phyloP scores from a whole-genome alignment of 2,797 vertebrate genomes.

The Arrhamphus sclerolepis region DNA sequence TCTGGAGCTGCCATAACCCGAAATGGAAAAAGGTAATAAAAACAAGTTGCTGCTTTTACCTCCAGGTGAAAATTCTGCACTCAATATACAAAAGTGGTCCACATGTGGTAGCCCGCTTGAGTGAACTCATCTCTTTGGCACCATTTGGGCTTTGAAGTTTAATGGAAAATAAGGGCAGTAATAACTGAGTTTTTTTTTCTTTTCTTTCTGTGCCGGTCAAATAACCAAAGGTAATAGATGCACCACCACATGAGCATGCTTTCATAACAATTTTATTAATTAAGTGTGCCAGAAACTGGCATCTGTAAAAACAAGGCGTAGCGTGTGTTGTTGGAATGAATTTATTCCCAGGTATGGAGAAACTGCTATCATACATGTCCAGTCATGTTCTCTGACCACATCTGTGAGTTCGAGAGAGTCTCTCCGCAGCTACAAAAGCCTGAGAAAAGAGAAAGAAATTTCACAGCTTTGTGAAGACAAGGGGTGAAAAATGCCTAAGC shows the following conservation, averaged over 20 bases:
- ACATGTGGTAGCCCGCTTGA: background rate
- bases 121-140: constrained; percentile 30
- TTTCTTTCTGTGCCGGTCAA: constrained; percentile 25
- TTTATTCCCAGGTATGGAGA: background rate
- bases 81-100: constrained; percentile 26
- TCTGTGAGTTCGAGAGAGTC: constrained; percentile 17
- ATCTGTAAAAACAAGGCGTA: background rate
- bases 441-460: constrained; percentile 25
- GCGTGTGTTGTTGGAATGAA: constrained; percentile 20
- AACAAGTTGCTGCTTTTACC: constrained; percentile 22
- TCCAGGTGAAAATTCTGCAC: constrained; percentile 25
- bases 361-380: constrained; percentile 19
- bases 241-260: constrained; percentile 16
- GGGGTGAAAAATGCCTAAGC: constrained; percentile 39
- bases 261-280: constrained; percentile 18
- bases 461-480: constrained; percentile 45
- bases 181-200: constrained; percentile 42
- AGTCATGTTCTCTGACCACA: constrained; percentile 6
- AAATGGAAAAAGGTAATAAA: constrained; percentile 44
- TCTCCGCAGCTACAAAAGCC: constrained; percentile 25
- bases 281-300: constrained; percentile 20
- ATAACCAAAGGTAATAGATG: constrained; percentile 52
- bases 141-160: constrained; percentile 37
- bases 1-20: constrained; percentile 15
- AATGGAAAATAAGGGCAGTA: constrained; percentile 30